Percentiles rank a stretch among this genome's conserved stretches.
These are phyloP conservation scores for Amphiura filiformis DNA, from an alignment of 35 echinoderm and acorn worm species.

Conservation along the genomic window DNA sequence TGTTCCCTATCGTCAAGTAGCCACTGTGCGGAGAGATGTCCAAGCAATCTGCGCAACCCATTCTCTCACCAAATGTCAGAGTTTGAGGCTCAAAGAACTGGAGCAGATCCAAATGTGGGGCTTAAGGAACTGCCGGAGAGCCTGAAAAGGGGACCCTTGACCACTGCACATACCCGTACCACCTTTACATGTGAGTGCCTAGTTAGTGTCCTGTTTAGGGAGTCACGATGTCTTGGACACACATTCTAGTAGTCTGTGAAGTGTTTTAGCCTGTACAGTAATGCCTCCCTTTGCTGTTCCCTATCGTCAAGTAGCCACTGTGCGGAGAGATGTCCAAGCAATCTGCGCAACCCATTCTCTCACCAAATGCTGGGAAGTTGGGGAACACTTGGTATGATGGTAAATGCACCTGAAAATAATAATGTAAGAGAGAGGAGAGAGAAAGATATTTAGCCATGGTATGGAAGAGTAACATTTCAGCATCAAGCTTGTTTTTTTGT, in stretches of 20 bases:
- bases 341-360: conserved; percentile 39
- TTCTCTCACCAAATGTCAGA: too few species aligned
- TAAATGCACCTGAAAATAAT: conserved; percentile 91
- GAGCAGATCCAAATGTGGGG: too few species aligned
- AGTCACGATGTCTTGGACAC: too few species aligned
- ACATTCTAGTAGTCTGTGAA: background rate
- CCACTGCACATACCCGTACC: too few species aligned
- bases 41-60: conserved; percentile 32
- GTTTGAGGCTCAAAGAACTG: too few species aligned
- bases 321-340: conserved; percentile 86
- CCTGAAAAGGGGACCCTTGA: too few species aligned
- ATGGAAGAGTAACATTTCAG: too few species aligned
- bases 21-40: conserved; percentile 96
- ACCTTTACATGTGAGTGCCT: too few species aligned
- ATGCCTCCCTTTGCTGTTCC: conserved; percentile 72
- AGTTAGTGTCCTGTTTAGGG: too few species aligned
- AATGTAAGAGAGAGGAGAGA: conserved; percentile 14
- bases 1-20: conserved; percentile 78
- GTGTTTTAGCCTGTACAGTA: conserved; percentile 69
- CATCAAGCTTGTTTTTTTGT: background rate
- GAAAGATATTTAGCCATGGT: background rate
- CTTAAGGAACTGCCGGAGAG: too few species aligned
- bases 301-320: conserved; percentile 83
- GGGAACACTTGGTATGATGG: conserved; percentile 68
- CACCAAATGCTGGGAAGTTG: conserved; percentile 56